These are phyloP conservation scores for Lucilia sericata DNA, from an alignment of 1,140 invertebrate species.

Conservation along the genomic window DNA sequence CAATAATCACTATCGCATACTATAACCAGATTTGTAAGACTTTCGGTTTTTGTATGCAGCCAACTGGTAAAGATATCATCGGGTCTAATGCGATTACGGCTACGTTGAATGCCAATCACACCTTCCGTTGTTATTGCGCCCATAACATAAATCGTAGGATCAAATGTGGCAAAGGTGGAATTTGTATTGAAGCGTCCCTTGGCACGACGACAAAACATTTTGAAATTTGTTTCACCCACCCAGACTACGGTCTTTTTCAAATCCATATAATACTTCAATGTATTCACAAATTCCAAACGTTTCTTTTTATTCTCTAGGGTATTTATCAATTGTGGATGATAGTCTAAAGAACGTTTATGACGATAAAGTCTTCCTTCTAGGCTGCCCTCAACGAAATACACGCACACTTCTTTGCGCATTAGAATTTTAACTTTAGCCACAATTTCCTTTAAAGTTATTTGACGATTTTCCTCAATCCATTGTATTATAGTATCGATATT, in stretches of 20 bases:
- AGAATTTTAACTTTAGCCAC: conserved; percentile 3
- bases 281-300: conserved; percentile 42
- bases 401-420: conserved; percentile 36
- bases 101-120: conserved; percentile 22
- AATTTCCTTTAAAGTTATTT: conserved; percentile 45
- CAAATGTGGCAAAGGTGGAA: conserved; percentile 24
- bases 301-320: conserved; percentile 34
- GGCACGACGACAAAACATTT: conserved; percentile 40
- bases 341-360: conserved; percentile 13
- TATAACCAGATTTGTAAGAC: conserved; percentile 39
- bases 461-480: conserved; percentile 45
- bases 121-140: conserved; percentile 35
- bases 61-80: conserved; percentile 34
- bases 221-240: conserved; percentile 42
- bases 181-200: conserved; percentile 24
- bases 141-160: conserved; percentile 37
- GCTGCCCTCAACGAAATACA: background rate
- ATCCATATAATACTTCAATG: conserved; percentile 34
- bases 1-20: conserved; percentile 45
- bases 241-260: conserved; percentile 32
- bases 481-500: conserved; percentile 39
- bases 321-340: conserved; percentile 23
- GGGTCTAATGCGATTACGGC: conserved; percentile 14
- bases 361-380: conserved; percentile 39
- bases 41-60: background rate